Percentiles rank a stretch among this genome's conserved stretches.
These are phyloP conservation scores for Erythrocercus mccallii DNA, from an alignment of 2,113 vertebrate species.

Conservation along the genomic window DNA sequence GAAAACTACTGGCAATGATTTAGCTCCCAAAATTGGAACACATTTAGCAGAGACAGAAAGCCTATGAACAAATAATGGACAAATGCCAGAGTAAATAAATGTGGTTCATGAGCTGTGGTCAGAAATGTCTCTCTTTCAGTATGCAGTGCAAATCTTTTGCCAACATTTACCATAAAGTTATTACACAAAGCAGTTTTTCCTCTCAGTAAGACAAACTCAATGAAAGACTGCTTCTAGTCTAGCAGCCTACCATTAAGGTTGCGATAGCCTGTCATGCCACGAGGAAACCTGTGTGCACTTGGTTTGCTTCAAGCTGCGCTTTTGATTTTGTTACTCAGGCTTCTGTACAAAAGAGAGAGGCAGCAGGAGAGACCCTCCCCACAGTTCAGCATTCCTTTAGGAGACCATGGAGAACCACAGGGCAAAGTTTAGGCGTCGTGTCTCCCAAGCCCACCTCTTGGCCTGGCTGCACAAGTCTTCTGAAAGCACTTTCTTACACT, in stretches of 20 bases:
- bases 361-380: not conserved
- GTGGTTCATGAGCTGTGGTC: slow-evolving; percentile 94
- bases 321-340: slow-evolving; percentile 67
- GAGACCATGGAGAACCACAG: slow-evolving; percentile 13
- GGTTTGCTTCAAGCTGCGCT: slow-evolving; percentile 65
- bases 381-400: slow-evolving; percentile 8
- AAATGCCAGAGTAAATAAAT: slow-evolving; percentile 94
- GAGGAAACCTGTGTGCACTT: slow-evolving; percentile 74
- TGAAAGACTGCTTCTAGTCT: slow-evolving; percentile 83
- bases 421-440: not conserved
- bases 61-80: slow-evolving; percentile 96
- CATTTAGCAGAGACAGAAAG: slow-evolving; percentile 96
- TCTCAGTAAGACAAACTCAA: slow-evolving; percentile 84
- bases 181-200: slow-evolving; percentile 90
- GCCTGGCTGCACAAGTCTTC: not conserved
- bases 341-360: slow-evolving; percentile 32
- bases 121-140: slow-evolving; percentile 92
- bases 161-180: slow-evolving; percentile 89
- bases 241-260: slow-evolving; percentile 74
- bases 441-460: slow-evolving; percentile 31
- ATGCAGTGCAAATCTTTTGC: slow-evolving; percentile 86
- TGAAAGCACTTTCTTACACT: not conserved
- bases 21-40: slow-evolving; percentile 86
- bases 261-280: slow-evolving; percentile 72
- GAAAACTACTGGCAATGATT: slow-evolving; percentile 90